phyloP scores from a whole-genome alignment of 2,797 vertebrate species.

The Chaunax sp. region DNA sequence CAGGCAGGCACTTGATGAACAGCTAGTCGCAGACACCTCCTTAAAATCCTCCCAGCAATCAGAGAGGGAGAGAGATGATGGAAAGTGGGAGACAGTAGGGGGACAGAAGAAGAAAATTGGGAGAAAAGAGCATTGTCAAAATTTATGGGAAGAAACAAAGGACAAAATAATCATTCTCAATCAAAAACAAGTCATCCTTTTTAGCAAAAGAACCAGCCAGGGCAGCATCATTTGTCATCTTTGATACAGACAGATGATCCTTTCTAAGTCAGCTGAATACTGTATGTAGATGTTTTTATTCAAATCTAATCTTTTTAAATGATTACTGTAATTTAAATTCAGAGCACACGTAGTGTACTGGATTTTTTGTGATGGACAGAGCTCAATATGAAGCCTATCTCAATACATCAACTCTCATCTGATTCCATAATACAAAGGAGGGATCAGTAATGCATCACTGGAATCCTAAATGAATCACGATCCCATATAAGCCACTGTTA shows the following conservation, averaged over 20 bases:
- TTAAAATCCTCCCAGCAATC: constrained; percentile 48
- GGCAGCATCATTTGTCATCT: constrained; percentile 52
- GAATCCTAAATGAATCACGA: constrained; percentile 63
- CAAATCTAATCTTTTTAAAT: constrained; percentile 54
- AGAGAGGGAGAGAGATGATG: constrained; percentile 53
- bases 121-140: constrained; percentile 40
- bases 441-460: constrained; percentile 61
- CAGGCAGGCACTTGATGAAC: constrained; percentile 50
- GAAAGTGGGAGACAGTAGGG: constrained; percentile 46
- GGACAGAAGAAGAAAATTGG: constrained; percentile 34
- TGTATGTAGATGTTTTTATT: constrained; percentile 38
- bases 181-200: constrained; percentile 60
- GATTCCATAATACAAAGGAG: constrained; percentile 56
- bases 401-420: constrained; percentile 56
- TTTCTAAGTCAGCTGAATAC: constrained; percentile 45
- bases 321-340: constrained; percentile 55
- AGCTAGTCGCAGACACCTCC: constrained; percentile 16
- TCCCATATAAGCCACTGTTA: constrained; percentile 57
- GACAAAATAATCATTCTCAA: constrained; percentile 63
- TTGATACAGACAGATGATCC: constrained; percentile 52
- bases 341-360: constrained; percentile 44
- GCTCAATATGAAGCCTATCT: constrained; percentile 51
- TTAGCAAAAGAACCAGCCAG: constrained; percentile 52
- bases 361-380: constrained; percentile 51
- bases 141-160: constrained; percentile 49